These are phyloP conservation scores for Motacilla tschutschensis DNA, from an alignment of 2,113 vertebrate species.

Conservation along the genomic window DNA sequence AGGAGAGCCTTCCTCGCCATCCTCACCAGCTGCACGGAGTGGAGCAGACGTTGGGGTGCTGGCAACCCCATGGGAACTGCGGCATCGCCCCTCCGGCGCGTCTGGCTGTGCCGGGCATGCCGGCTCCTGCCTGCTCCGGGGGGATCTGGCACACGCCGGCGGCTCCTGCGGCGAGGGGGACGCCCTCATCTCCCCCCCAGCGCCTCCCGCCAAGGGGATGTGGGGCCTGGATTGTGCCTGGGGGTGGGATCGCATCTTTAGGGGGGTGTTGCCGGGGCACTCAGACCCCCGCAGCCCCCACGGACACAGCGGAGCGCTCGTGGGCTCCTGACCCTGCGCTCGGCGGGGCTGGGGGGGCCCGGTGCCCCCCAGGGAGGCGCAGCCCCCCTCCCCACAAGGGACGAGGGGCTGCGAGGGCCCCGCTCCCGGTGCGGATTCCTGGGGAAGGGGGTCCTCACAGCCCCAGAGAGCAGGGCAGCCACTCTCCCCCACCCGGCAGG, in stretches of 20 bases:
- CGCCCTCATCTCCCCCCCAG: not conserved
- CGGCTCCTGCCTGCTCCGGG: not conserved
- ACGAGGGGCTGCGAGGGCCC: not conserved
- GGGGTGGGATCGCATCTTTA: too few relatives aligned
- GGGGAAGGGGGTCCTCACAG: not conserved
- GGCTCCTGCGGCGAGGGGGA: not conserved
- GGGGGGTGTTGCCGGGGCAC: not conserved
- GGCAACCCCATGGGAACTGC: not conserved
- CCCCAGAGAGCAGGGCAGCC: not conserved
- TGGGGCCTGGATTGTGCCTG: not conserved
- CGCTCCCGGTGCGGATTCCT: not conserved
- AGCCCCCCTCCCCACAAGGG: not conserved
- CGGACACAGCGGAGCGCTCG: not conserved
- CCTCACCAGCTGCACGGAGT: fast-evolving
- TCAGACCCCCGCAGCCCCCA: not conserved
- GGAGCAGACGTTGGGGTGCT: not conserved
- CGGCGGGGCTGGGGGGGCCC: fast-evolving
- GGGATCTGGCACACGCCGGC: not conserved
- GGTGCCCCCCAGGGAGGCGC: too few relatives aligned
- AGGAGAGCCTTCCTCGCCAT: not conserved
- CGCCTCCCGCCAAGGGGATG: not conserved
- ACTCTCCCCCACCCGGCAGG: not conserved
- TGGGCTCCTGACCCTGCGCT: not conserved
- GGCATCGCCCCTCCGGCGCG: not conserved
- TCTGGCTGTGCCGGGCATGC: constrained; percentile 12